These are phyloP conservation scores for Eulemur coronatus DNA, from an alignment of 2,797 vertebrate genomes.

Conservation along the genomic window DNA sequence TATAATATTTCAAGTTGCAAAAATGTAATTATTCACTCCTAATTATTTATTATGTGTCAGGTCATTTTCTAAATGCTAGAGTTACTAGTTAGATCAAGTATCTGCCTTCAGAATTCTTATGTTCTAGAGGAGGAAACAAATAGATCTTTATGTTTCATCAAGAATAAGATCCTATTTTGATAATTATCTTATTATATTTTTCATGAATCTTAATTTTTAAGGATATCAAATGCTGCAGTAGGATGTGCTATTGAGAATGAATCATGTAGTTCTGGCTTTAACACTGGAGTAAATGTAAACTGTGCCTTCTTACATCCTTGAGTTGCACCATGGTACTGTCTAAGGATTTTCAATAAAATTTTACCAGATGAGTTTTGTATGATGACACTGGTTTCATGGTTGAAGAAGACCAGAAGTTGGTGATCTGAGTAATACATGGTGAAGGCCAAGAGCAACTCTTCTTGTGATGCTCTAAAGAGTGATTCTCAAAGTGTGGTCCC, in stretches of 20 bases:
- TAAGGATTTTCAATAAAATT: not conserved
- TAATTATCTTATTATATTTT: not conserved
- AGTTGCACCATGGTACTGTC: not conserved
- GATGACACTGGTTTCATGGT: not conserved
- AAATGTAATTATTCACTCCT: not conserved
- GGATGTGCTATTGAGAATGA: not conserved
- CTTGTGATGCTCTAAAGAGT: not conserved
- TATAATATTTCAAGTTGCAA: not conserved
- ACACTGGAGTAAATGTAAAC: not conserved
- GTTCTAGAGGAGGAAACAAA: not conserved
- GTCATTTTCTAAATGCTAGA: not conserved
- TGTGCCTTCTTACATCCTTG: not conserved
- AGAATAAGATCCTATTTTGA: not conserved
- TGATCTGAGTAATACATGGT: not conserved
- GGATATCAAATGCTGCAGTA: not conserved
- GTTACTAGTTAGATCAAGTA: not conserved
- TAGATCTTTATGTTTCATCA: not conserved
- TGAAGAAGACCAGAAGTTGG: not conserved
- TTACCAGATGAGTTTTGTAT: not conserved
- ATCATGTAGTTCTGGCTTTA: not conserved
- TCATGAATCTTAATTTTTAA: conserved; percentile 22
- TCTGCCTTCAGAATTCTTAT: not conserved
- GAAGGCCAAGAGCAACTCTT: not conserved
- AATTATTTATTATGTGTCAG: not conserved
- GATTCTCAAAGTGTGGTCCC: not conserved